These are phyloP conservation scores for Apostichopus parvimensis DNA, from an alignment of 35 echinoderm and acorn worm species.

Conservation along the genomic window DNA sequence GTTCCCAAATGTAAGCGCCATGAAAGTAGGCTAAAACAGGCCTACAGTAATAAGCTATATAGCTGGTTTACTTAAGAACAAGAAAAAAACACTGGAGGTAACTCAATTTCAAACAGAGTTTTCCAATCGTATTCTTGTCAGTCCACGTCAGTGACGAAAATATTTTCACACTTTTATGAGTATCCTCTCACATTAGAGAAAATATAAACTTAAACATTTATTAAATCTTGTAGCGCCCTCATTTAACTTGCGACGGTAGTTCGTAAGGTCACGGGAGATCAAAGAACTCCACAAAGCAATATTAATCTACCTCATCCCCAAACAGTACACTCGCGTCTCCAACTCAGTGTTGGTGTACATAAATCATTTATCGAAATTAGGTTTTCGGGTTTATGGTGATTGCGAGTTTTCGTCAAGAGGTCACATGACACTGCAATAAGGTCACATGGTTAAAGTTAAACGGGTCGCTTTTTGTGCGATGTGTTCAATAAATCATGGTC, in stretches of 20 bases:
- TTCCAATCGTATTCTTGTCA: too few species aligned
- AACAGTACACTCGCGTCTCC: neutral
- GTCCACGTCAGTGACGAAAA: too few species aligned
- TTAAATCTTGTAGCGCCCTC: constrained; percentile 24
- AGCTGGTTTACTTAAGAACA: too few species aligned
- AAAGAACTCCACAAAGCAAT: constrained; percentile 27
- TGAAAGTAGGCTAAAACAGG: too few species aligned
- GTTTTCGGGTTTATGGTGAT: constrained; percentile 49
- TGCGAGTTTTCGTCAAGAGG: constrained; percentile 12
- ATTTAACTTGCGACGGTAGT: neutral
- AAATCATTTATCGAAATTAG: constrained; percentile 55
- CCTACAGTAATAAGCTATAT: too few species aligned
- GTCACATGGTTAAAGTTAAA: constrained; percentile 53
- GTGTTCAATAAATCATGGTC: constrained; percentile 30
- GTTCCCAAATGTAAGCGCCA: too few species aligned
- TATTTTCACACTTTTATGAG: too few species aligned
- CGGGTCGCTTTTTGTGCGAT: constrained; percentile 15
- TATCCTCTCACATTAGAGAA: neutral
- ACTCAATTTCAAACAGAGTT: too few species aligned
- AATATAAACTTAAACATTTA: neutral
- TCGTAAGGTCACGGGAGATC: constrained; percentile 31
- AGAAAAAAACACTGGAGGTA: too few species aligned
- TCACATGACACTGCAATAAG: constrained; percentile 49
- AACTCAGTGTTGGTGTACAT: constrained; percentile 25
- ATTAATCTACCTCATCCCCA: constrained; percentile 24